These are phyloP conservation scores for Astyanax mexicanus DNA, from an alignment of 2,797 vertebrate genomes.

Conservation along the genomic window DNA sequence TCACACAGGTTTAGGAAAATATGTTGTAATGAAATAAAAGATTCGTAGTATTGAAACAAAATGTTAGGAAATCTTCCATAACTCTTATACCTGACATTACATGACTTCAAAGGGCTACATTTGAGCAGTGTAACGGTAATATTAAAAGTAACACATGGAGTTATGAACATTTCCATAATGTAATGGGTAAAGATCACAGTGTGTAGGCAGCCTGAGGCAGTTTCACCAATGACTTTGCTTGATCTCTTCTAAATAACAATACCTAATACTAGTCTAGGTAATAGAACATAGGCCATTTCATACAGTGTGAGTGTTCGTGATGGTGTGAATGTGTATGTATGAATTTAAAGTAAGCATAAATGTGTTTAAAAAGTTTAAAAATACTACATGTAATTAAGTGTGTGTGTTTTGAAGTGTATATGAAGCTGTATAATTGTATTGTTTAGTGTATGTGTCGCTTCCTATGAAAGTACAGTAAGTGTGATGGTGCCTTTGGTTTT, in stretches of 20 bases:
- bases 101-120: too few relatives aligned
- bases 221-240: background rate
- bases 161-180: background rate
- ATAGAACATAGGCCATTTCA: background rate
- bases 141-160: background rate
- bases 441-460: constrained; percentile 21
- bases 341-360: background rate
- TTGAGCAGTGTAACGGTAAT: background rate
- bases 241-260: background rate
- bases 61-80: too few relatives aligned
- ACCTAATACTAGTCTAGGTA: background rate
- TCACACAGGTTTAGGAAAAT: too few relatives aligned
- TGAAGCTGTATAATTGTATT: too few relatives aligned
- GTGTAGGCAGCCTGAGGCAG: constrained; percentile 23
- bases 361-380: too few relatives aligned
- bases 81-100: too few relatives aligned
- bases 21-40: too few relatives aligned
- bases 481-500: constrained; percentile 95
- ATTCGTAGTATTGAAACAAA: too few relatives aligned
- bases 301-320: background rate
- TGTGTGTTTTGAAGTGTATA: too few relatives aligned
- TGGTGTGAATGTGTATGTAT: too few relatives aligned
- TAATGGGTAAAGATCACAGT: constrained; percentile 32
- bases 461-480: constrained; percentile 91
- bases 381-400: background rate